These are phyloP conservation scores for Seladonia tumulorum DNA, from an alignment of 2,888 invertebrate species.

Conservation along the genomic window DNA sequence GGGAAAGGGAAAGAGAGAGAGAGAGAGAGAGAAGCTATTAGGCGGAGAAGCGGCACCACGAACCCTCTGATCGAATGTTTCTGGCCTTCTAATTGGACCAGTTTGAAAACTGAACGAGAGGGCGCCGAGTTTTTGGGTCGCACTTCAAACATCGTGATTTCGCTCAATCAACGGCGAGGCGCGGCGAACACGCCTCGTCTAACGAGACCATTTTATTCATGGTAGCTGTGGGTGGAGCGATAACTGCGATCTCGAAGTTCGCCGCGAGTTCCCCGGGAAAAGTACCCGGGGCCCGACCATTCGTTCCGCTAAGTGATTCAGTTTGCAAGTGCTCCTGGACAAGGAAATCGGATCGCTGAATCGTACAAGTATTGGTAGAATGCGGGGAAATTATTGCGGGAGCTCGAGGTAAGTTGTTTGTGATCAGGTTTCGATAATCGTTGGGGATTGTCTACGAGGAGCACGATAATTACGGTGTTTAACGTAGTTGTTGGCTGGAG, in stretches of 20 bases:
- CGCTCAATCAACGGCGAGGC: neutral
- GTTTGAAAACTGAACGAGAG: slow-evolving; percentile 7
- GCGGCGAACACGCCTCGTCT: neutral
- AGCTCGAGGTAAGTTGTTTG: neutral
- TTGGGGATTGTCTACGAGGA: neutral
- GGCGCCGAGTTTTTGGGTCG: slow-evolving; percentile 2
- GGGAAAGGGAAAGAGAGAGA: neutral
- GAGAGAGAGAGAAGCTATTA: neutral
- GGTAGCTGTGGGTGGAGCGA: neutral
- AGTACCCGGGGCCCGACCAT: neutral
- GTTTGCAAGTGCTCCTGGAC: neutral
- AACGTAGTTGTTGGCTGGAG: neutral
- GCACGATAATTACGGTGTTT: neutral
- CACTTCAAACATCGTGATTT: slow-evolving; percentile 12
- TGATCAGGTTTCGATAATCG: neutral
- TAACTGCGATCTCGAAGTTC: neutral
- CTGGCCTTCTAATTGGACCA: slow-evolving; percentile 8
- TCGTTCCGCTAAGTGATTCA: neutral
- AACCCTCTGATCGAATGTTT: slow-evolving; percentile 1
- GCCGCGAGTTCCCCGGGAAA: neutral
- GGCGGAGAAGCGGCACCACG: neutral
- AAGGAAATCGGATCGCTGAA: neutral
- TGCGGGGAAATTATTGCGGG: neutral
- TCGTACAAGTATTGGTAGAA: neutral
- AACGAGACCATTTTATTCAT: slow-evolving; percentile 13